These are phyloP conservation scores for Euwallacea similis DNA, from an alignment of 1,140 invertebrate genomes.

Conservation along the genomic window DNA sequence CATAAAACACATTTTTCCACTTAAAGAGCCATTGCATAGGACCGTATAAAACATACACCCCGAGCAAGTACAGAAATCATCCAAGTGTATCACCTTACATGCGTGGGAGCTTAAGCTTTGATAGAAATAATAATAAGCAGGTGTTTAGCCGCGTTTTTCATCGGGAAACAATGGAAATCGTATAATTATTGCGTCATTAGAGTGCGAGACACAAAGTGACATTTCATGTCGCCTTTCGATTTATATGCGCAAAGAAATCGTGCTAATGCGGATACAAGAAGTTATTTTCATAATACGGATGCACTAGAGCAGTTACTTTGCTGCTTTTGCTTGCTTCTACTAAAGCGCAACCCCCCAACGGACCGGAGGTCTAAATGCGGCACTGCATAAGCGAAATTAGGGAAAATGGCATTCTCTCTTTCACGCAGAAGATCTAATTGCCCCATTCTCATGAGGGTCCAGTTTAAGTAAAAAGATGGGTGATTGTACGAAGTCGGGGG, in stretches of 20 bases:
- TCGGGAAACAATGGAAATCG: conserved; percentile 36
- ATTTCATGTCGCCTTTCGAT: conserved; percentile 28
- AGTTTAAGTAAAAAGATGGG: conserved; percentile 13
- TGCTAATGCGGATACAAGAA: too few relatives aligned
- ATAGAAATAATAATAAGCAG: conserved; percentile 33
- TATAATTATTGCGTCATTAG: conserved; percentile 36
- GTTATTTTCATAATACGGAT: too few relatives aligned
- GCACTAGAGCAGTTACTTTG: too few relatives aligned
- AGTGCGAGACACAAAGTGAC: conserved; percentile 22
- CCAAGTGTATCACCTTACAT: conserved; percentile 37
- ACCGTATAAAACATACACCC: conserved; percentile 23
- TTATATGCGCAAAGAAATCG: conserved; percentile 2
- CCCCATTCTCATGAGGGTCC: too few relatives aligned
- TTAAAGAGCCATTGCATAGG: conserved; percentile 6
- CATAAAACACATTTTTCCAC: conserved; percentile 18
- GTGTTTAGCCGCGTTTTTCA: conserved; percentile 27
- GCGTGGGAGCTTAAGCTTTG: conserved; percentile 37
- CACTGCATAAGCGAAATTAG: neutral
- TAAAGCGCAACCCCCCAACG: too few relatives aligned
- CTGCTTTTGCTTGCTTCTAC: too few relatives aligned
- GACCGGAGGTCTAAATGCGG: too few relatives aligned
- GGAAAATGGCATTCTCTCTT: too few relatives aligned
- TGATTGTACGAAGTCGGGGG: conserved; percentile 41
- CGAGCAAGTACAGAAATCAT: conserved; percentile 27
- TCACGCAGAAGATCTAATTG: too few relatives aligned